Base-by-base conservation (phyloP, 2,888 invertebrate genomes). In the Amiota minor region DNA sequence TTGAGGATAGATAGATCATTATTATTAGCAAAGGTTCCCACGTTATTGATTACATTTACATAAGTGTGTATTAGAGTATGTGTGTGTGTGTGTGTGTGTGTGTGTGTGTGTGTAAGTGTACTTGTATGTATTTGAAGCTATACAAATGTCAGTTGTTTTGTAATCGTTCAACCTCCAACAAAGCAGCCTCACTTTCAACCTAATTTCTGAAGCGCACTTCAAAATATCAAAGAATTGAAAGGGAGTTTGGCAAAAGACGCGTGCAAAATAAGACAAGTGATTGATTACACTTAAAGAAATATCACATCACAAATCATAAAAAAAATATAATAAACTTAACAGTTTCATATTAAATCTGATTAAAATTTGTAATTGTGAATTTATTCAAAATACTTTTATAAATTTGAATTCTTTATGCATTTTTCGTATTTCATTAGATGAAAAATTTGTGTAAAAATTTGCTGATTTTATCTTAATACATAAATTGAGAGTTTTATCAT, bases 1-100 rank as follows among this genome's bases (percentile, higher is more conserved):
- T 1, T 35, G 35, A 35, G 6, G 35, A 35, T 35, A 6, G 90
- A 91, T 69, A 1, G 49, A 14, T 16, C 47, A 49, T 14, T 11
- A 65, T 45, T 46, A 11, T 65, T 35, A 35, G 46, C 59, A 46
- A 16, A 53, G 10, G 4, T 59, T 59, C 59, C 59, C 59, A 59
- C 59, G 18, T 59, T 59, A 53, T 9, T n/a, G 18, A 59, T 18
- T 59, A 59, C 14, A 14, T 16, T 53, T 16, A 14, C 3, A n/a
- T n/a, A n/a, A n/a, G n/a, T n/a, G n/a, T n/a, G 62, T 23, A 46
- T 23, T 10, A 62, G 62, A 62, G 35, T 35, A 35, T 35, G 6
- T 35, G 45, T 61, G 18, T 61, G 45, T 61, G 14, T 23, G 45
- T 61, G 20, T 61, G 45, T 61, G 14, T 61, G 14, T 61, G 61